A percentile compares a stretch with the other conserved stretches of the same genome.
These are phyloP conservation scores for Xyrauchen texanus DNA, from an alignment of 2,113 vertebrate genomes.

Conservation along the genomic window DNA sequence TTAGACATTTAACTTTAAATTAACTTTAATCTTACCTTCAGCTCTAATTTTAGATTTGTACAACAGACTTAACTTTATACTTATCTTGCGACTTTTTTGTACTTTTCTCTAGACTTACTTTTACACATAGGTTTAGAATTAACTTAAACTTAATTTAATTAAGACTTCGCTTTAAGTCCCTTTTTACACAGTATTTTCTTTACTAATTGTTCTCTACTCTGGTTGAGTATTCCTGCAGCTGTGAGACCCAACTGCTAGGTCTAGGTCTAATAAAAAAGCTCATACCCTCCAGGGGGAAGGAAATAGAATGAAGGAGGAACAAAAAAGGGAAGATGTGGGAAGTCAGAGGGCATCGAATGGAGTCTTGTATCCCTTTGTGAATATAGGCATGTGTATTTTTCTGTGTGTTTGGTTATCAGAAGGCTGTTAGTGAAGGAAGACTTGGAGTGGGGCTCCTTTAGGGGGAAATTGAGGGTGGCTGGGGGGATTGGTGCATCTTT, in stretches of 20 bases:
- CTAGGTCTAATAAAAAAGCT: slow-evolving; percentile 42
- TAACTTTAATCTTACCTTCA: no score
- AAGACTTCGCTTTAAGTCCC: not conserved
- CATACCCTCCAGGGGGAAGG: slow-evolving; percentile 19
- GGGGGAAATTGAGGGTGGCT: not conserved
- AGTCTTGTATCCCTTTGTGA: slow-evolving; percentile 4
- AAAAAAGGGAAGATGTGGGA: slow-evolving; percentile 23
- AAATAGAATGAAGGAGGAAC: slow-evolving; percentile 23
- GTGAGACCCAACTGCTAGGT: slow-evolving; percentile 25
- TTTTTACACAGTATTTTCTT: no score
- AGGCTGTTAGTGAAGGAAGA: slow-evolving; percentile 4
- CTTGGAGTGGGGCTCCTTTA: not conserved
- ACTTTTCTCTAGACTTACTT: no score
- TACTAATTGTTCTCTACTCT: no score
- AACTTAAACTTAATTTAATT: no score
- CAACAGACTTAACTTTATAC: no score
- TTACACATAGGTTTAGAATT: no score
- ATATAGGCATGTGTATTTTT: slow-evolving; percentile 7
- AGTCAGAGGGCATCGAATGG: not conserved
- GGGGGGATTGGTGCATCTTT: not conserved
- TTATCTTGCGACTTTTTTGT: not conserved
- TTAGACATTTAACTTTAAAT: no score
- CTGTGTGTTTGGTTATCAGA: slow-evolving; percentile 22
- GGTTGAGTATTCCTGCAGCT: slow-evolving; percentile 26
- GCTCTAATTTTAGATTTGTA: no score